A percentile compares a stretch with the other conserved stretches of the same genome.
phyloP scores from a whole-genome alignment of 2,797 vertebrate species.

The Squalus acanthias region DNA sequence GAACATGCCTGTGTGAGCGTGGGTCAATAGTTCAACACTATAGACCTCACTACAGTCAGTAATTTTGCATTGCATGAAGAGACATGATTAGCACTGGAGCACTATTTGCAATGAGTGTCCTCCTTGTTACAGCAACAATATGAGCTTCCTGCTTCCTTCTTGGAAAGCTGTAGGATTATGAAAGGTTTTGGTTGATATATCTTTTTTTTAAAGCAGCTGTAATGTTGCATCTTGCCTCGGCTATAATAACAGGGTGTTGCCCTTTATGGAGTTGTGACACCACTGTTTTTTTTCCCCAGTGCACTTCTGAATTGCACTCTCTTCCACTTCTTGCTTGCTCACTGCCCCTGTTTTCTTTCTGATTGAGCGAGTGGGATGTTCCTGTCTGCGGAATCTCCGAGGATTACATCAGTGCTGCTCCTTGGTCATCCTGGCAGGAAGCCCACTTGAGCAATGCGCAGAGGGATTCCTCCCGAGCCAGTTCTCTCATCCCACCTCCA shows the following conservation, averaged over 20 bases:
- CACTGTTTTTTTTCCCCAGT: not conserved
- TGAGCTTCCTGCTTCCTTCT: not conserved
- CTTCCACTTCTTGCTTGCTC: not conserved
- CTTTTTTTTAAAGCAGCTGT: not conserved
- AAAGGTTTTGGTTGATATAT: not conserved
- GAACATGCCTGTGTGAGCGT: not conserved
- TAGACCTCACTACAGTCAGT: not conserved
- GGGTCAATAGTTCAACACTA: not conserved
- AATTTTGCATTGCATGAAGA: not conserved
- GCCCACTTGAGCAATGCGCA: not conserved
- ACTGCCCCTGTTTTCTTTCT: not conserved
- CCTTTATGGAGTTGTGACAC: not conserved
- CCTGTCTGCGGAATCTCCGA: not conserved
- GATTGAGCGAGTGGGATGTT: not conserved
- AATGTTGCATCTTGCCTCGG: not conserved
- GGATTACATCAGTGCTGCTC: not conserved
- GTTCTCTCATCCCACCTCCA: not conserved
- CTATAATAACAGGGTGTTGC: not conserved
- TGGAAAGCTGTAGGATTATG: not conserved
- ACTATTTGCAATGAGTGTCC: not conserved
- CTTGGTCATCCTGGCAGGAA: not conserved
- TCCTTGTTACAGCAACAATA: not conserved
- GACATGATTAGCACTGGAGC: not conserved
- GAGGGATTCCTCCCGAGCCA: not conserved
- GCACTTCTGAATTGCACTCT: not conserved